Evolutionary conservation across 2,797 vertebrate genomes (phyloP), one percentile per base, ranked within the genome.

Genomic region (Gastrophryne carolinensis): DNA sequence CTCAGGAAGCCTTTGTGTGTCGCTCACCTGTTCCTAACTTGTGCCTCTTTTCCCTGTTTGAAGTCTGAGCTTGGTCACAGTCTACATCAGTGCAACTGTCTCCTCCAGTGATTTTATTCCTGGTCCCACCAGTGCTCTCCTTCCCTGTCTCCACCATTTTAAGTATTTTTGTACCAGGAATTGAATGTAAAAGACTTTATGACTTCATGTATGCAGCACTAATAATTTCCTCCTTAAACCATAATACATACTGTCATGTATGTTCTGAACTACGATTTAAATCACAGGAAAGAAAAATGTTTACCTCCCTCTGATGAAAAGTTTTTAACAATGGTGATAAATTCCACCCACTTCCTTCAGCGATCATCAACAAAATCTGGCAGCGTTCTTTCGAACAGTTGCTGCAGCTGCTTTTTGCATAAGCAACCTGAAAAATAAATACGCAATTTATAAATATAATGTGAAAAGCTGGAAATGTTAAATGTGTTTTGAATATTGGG

Each of bases 261-360:
- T 29, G 30, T 65, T 32, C 15, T 34, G 26, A 65, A 29, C 19
- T 19, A 17, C 30, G 24, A 30, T 30, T 27, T n/a, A 41, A 56
- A 44, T 57, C 2, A 19, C 50, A 44, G 35, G 66, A 29, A 35
- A 44, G 41, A 39, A 62, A 73, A 44, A 65, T 41, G 17, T 8
- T 53, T 37, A 64, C 21, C 19, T 56, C 3, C 9, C 12, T 11
- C 30, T 24, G 61, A 56, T 73, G 34, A 47, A 32, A 73, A 57
- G 52, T 60, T 71, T 58, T 34, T 37, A 62, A 62, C 41, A 62
- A 72, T 72, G 26, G 47, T 72, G 69, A 62, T 62, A 61, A 52
- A 72, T 72, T 72, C 69, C 56, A 47, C 57, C 69, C 69, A 72
- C 56, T 24, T 62, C 41, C 41, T 27, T 35, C 44, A 52, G 13